Evolutionary conservation across 2,113 vertebrate species (phyloP), one percentile per base, ranked within the genome.

Genomic region (Saccopteryx leptura): DNA sequence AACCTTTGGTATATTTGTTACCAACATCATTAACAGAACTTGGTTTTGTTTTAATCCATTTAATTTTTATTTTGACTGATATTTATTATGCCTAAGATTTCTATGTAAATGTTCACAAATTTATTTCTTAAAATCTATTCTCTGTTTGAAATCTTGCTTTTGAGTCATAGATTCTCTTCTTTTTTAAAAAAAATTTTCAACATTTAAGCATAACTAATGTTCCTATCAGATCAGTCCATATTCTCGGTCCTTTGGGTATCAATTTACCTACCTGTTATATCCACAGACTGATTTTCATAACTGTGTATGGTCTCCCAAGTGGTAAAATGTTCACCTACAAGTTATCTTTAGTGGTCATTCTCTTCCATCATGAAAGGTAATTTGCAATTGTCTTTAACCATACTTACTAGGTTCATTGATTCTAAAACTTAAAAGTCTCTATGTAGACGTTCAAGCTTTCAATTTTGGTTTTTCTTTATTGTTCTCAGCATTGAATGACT

Each of bases 51-150:
- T 66, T 84, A 15, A 7, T 93, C 12, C 54, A 92, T 31, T 78
- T 71, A 33, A 12, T 65, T 84, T 92, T 63, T 88, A 81, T 87
- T 60, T 92, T 78, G 84, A 63, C n/a, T 50, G 78, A 46, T n/a
- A 69, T 69, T 65, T 71, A 12, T 89, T 12, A 65, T 12, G 63
- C 65, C 23, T 88, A 88, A 33, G 11, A 88, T 82, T 89, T 71
- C 48, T n/a, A 39, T 72, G 63, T 69, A 15, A 24, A 56, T 39
- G 15, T 68, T 61, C 61, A 52, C 28, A 88, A 31, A n/a, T 92
- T 68, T 88, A 75, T 68, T 95, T 81, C 23, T 63, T 54, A 91
- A 91, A 50, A 24, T 81, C 24, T 68, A n/a, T 54, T 76, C 52
- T 88, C 26, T 83, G 33, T 63, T 83, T 68, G 31, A 83, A 82